Conservation (phyloP, 2,888 invertebrate genomes). For the Hoplodrina ambigua region DNA sequence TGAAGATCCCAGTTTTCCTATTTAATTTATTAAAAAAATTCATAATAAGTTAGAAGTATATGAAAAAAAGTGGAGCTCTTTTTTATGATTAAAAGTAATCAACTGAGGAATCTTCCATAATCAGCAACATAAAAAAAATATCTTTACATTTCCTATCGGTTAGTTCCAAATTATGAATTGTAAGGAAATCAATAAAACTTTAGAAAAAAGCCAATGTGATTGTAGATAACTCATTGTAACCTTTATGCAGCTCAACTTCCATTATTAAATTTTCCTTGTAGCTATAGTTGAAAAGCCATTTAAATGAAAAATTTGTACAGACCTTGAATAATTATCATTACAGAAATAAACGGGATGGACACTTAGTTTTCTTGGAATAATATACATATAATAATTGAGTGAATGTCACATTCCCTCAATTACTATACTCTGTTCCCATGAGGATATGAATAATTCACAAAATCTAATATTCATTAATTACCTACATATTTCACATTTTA, state of each 20-base stretch:
- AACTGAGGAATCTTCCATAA: no score
- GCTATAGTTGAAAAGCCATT: not conserved
- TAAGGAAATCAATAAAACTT: not conserved
- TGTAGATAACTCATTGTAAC: not conserved
- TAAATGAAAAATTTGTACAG: constrained; percentile 12
- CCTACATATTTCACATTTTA: no score
- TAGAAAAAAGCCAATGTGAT: not conserved
- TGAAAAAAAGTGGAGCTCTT: no score
- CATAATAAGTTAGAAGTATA: no score
- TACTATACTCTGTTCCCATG: constrained; percentile 11
- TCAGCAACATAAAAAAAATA: no score
- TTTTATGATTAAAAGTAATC: no score
- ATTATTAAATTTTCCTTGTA: not conserved
- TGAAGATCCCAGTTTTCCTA: no score
- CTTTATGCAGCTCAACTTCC: not conserved
- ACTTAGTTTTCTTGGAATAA: constrained; percentile 16
- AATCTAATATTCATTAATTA: no score
- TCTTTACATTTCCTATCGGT: no score
- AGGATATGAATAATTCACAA: constrained; percentile 8
- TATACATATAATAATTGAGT: constrained; percentile 37
- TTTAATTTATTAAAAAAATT: no score
- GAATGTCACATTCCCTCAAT: no score
- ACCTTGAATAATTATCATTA: constrained; percentile 16
- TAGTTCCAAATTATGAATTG: no score
- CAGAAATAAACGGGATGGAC: constrained; percentile 13